A percentile compares a stretch with the other conserved stretches of the same genome.
phyloP scores from a whole-genome alignment of 1,140 invertebrate species.

The Diorhabda sublineata region DNA sequence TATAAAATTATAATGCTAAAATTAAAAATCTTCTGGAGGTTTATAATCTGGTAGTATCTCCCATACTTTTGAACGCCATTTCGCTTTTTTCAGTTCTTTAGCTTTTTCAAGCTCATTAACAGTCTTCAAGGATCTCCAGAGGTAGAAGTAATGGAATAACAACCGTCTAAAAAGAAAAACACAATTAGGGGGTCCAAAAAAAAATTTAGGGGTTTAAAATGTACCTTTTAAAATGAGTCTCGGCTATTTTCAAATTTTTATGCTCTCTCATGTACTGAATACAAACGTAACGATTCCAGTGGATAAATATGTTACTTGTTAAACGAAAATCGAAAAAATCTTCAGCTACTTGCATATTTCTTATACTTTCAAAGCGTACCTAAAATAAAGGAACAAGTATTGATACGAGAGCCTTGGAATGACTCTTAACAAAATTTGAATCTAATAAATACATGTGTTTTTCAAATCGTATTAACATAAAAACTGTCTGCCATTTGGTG shows the following conservation, averaged over 20 bases:
- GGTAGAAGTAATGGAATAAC: slow-evolving; percentile 57
- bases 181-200: background rate
- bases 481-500: too few species aligned
- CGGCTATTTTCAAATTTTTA: slow-evolving; percentile 51
- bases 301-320: slow-evolving; percentile 51
- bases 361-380: slow-evolving; percentile 25
- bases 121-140: slow-evolving; percentile 58
- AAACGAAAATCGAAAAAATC: slow-evolving; percentile 58
- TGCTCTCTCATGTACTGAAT: slow-evolving; percentile 47
- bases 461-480: too few species aligned
- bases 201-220: too few species aligned
- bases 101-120: slow-evolving; percentile 58
- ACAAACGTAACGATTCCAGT: slow-evolving; percentile 49
- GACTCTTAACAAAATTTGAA: too few species aligned
- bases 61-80: slow-evolving; percentile 62
- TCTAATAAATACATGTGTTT: too few species aligned
- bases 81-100: slow-evolving; percentile 58
- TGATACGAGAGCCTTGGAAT: too few species aligned
- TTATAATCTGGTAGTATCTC: slow-evolving; percentile 62
- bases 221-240: slow-evolving; percentile 50
- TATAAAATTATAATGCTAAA: slow-evolving; percentile 7
- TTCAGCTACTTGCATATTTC: slow-evolving; percentile 53
- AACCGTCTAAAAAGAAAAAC: slow-evolving; percentile 49
- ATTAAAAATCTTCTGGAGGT: slow-evolving; percentile 39
- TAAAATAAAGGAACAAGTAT: slow-evolving; percentile 18